phyloP scores from a whole-genome alignment of 2,888 invertebrate genomes.

The Gortyna flavago region DNA sequence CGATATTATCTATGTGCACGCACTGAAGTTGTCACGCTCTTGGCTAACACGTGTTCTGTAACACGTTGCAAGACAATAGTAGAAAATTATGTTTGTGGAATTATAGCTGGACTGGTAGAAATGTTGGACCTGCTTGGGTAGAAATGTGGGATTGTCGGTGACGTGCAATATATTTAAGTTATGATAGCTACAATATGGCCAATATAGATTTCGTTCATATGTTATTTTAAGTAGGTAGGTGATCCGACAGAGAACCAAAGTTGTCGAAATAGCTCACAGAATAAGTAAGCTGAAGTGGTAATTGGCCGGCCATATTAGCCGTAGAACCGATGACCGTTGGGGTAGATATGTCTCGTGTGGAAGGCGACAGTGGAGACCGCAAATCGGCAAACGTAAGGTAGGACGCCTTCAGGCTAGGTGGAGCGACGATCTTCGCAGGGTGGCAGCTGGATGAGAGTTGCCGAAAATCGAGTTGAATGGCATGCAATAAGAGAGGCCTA shows the following conservation, averaged over 20 bases:
- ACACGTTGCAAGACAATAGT: constrained; percentile 52
- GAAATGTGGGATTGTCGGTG: too few species aligned
- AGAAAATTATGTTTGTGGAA: constrained; percentile 32
- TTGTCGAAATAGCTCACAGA: too few species aligned
- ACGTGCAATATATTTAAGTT: neutral
- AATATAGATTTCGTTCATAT: too few species aligned
- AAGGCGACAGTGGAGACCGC: too few species aligned
- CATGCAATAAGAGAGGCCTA: neutral
- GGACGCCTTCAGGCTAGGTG: neutral
- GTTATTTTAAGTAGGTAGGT: too few species aligned
- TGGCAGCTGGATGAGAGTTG: neutral
- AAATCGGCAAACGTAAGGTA: too few species aligned
- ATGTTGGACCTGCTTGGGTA: neutral
- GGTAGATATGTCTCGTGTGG: too few species aligned
- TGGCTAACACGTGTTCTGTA: constrained; percentile 58
- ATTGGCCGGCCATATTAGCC: too few species aligned
- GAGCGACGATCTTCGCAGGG: neutral
- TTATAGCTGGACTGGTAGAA: neutral
- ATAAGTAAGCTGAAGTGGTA: too few species aligned
- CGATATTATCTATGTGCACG: constrained; percentile 87
- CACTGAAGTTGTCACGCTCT: constrained; percentile 68
- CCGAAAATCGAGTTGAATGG: neutral
- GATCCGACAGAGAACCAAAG: too few species aligned
- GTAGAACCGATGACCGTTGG: too few species aligned
- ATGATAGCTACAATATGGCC: neutral